phyloP scores from a whole-genome alignment of 1,140 invertebrate genomes.

The Drepana arcuata region DNA sequence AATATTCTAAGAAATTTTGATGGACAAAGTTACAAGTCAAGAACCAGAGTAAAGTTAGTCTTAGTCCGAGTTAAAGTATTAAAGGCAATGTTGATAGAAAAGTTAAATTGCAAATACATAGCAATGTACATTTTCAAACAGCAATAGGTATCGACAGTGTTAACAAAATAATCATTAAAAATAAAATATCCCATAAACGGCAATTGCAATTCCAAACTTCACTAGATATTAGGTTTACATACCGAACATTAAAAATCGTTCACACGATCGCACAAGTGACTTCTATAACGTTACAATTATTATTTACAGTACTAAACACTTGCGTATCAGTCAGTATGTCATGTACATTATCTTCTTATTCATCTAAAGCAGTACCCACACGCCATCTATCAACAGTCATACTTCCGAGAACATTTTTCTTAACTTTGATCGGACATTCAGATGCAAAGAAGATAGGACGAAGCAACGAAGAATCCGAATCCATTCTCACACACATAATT shows the following conservation, averaged over 20 bases:
- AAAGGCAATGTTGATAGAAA: constrained; percentile 41
- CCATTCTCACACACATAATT: no score
- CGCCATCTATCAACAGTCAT: no score
- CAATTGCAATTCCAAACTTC: constrained; percentile 34
- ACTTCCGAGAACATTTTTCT: no score
- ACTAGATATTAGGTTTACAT: constrained; percentile 21
- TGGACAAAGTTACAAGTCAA: constrained; percentile 1
- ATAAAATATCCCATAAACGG: constrained; percentile 10
- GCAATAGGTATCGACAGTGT: constrained; percentile 11
- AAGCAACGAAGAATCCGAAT: no score
- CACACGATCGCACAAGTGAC: constrained; percentile 42
- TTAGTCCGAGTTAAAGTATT: constrained; percentile 34
- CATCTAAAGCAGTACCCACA: background rate
- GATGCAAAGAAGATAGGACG: no score
- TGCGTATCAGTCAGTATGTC: constrained; percentile 55
- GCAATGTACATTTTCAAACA: constrained; percentile 20
- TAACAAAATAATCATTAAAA: constrained; percentile 1
- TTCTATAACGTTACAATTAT: constrained; percentile 42
- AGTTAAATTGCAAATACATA: constrained; percentile 20
- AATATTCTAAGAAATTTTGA: background rate
- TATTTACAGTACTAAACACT: constrained; percentile 60
- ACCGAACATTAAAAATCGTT: constrained; percentile 20
- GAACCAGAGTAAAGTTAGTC: constrained; percentile 24
- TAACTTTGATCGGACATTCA: no score
- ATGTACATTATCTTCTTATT: constrained; percentile 4